phyloP scores from a whole-genome alignment of 2,113 vertebrate species.

The Macheiramphus alcinus region DNA sequence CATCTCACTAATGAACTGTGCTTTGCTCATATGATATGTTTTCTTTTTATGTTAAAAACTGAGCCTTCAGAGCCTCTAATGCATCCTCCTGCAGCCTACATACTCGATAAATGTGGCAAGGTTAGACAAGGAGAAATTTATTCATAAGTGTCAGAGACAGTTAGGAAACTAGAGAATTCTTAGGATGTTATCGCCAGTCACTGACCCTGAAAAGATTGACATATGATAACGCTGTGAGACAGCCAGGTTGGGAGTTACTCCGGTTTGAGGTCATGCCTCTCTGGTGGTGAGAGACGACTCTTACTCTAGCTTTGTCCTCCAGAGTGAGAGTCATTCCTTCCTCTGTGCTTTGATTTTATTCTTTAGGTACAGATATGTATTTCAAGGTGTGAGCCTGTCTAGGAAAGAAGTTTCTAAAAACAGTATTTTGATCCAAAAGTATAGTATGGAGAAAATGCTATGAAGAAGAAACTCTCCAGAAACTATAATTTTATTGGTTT shows the following conservation, averaged over 20 bases:
- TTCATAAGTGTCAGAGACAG: not conserved
- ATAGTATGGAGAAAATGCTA: not conserved
- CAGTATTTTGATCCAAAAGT: not conserved
- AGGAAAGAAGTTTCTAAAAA: not conserved
- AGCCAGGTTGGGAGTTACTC: not conserved
- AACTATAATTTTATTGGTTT: not conserved
- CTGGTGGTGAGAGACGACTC: not conserved
- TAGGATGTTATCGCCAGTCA: not conserved
- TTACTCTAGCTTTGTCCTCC: not conserved
- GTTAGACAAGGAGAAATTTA: slow-evolving; percentile 14
- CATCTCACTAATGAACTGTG: not conserved
- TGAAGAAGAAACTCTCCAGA: not conserved
- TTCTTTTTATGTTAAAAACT: not conserved
- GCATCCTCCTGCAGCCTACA: not conserved
- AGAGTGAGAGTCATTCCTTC: not conserved
- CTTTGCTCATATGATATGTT: not conserved
- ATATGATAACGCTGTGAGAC: not conserved
- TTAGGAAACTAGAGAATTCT: not conserved
- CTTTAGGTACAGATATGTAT: not conserved
- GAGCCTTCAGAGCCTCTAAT: not conserved
- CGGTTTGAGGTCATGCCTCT: not conserved
- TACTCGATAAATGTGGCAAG: not conserved
- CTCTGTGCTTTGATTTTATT: not conserved
- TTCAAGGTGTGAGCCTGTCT: not conserved
- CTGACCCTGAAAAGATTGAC: slow-evolving; percentile 16